These are phyloP conservation scores for Apis cerana DNA, from an alignment of 1,140 invertebrate species.

Conservation along the genomic window DNA sequence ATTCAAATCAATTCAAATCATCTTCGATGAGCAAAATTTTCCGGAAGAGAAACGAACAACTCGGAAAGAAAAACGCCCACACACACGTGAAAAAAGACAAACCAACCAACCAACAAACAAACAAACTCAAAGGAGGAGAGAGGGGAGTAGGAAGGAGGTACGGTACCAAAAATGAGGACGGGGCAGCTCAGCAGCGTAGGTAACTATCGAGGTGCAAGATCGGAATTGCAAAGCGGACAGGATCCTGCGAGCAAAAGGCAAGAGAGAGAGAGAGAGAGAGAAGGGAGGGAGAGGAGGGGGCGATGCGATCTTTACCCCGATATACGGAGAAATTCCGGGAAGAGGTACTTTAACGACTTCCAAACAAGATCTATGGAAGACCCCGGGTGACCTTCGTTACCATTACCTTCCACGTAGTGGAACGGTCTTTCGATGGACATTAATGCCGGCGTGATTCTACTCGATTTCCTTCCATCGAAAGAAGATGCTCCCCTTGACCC, in stretches of 20 bases:
- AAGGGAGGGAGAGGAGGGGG: too few relatives aligned
- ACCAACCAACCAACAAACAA: background rate
- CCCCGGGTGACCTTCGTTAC: conserved; percentile 75
- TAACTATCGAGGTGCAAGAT: conserved; percentile 80
- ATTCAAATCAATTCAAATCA: too few relatives aligned
- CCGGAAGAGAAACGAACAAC: too few relatives aligned
- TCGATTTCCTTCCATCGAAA: conserved; percentile 22
- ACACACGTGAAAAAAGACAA: background rate
- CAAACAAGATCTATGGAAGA: conserved; percentile 80
- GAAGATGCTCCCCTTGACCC: conserved; percentile 7
- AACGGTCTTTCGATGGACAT: conserved; percentile 50
- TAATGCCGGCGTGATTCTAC: conserved; percentile 31
- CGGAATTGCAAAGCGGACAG: conserved; percentile 80
- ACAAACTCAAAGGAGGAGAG: background rate
- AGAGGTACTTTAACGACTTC: conserved; percentile 80
- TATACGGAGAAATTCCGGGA: conserved; percentile 79
- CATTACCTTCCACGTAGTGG: conserved; percentile 67
- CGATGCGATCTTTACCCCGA: conserved; percentile 47
- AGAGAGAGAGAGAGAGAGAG: conserved; percentile 10
- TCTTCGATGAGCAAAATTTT: background rate
- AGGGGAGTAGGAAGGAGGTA: conserved; percentile 1
- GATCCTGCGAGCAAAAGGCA: conserved; percentile 71
- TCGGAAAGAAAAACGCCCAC: too few relatives aligned
- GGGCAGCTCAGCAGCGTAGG: conserved; percentile 69
- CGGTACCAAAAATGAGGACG: conserved; percentile 72